A percentile compares a stretch with the other conserved stretches of the same genome.
Conservation (phyloP, 2,113 vertebrate genomes). For the Sakesphorus luctuosus region DNA sequence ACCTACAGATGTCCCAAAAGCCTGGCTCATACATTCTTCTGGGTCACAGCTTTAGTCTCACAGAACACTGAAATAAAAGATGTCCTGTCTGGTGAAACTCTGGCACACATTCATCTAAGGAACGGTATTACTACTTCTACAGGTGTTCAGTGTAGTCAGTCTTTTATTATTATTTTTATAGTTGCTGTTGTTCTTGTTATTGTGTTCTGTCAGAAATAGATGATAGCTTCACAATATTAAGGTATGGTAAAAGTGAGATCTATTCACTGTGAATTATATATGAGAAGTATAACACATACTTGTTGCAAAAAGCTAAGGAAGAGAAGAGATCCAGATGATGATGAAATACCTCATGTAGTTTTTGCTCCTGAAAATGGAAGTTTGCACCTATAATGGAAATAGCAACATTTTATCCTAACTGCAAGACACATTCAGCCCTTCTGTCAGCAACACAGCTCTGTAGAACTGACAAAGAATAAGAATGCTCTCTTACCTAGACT, state of each 20-base stretch:
- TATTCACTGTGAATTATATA: background rate
- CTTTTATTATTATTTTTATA: background rate
- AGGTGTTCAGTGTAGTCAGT: background rate
- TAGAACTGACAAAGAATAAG: background rate
- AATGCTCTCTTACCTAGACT: fast-evolving
- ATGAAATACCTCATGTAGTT: background rate
- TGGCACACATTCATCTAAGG: background rate
- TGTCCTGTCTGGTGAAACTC: background rate
- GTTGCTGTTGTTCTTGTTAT: background rate
- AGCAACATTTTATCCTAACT: background rate
- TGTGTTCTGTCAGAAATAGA: background rate
- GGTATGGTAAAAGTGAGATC: background rate
- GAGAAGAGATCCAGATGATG: background rate
- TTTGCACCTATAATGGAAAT: background rate
- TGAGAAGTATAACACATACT: background rate
- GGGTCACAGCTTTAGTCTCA: background rate
- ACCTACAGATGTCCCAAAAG: background rate
- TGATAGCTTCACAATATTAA: background rate
- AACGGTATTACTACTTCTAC: background rate
- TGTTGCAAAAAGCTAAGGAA: background rate
- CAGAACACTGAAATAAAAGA: background rate
- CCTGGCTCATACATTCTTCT: background rate
- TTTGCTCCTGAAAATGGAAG: background rate
- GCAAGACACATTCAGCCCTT: background rate
- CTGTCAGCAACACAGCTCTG: background rate